Base-by-base conservation (phyloP, 2,113 vertebrate genomes). In the Sakesphorus luctuosus region DNA sequence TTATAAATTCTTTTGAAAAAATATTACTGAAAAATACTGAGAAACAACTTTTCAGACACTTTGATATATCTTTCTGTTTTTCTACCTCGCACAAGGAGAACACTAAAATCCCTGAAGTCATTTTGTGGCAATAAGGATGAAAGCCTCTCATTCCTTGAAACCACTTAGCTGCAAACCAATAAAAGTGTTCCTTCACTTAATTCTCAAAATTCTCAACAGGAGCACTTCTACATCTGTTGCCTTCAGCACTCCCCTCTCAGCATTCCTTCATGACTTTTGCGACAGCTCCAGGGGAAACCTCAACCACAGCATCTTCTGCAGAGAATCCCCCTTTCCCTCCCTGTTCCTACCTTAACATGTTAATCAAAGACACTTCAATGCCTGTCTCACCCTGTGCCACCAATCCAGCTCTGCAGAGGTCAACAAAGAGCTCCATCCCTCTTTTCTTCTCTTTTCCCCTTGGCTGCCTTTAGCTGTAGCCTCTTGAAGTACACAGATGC, bases 241-340 rank as follows among this genome's bases (percentile, higher is more conserved):
- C 17, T 85, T 59, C n/a, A 46, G 29, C 3, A 3, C 24, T 66
- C 3, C 11, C 4, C 31, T 43, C 14, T 11, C 38, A 68, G 28
- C 10, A 52, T 38, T 74, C 26, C 4, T 11, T 78, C 2, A 3
- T 9, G 2, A 15, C 3, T 65, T 65, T 21, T 38, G 24, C n/a
- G 26, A 23, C 21, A 49, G n/a, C 36, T 59, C 25, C 20, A 46
- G 33, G 10, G 50, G 35, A 73, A 73, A 62, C 20, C 43, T 67
- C 0, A 0, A 40, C 6, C 47, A 56, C 20, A 83, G 19, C 4
- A 69, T 11, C 15, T 59, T 46, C 38, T 56, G 4, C 55, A 61
- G 13, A 31, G 7, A 40, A 7, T 6, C 4, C 0, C 2, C 7
- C 20, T 25, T 12, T 18, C 16, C 12, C 31, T 58, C 58, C 38